Percentiles rank a stretch among this genome's conserved stretches.
phyloP scores from a whole-genome alignment of 2,797 vertebrate genomes.

The Sebastes matsubarae region DNA sequence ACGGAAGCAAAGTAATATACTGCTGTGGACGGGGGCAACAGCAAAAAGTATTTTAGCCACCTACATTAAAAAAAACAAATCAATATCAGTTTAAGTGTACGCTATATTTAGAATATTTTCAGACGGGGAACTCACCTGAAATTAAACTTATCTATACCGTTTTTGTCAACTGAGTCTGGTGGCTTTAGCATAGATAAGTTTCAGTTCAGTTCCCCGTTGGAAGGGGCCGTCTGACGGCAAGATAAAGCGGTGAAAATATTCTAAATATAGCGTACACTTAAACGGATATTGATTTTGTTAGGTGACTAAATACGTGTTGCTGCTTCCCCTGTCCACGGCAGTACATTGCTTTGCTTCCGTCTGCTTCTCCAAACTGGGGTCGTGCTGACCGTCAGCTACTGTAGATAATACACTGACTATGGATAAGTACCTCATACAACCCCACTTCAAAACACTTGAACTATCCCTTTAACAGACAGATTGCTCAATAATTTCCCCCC shows the following conservation, averaged over 20 bases:
- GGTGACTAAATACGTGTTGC: neutral
- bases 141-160: neutral
- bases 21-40: neutral
- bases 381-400: neutral
- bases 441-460: neutral
- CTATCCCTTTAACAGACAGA: constrained; percentile 32
- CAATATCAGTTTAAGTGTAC: neutral
- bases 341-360: neutral
- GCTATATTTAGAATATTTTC: neutral
- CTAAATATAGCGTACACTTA: neutral
- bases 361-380: neutral
- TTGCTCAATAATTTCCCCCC: constrained; percentile 17
- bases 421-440: too few species aligned
- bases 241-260: neutral
- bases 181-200: neutral
- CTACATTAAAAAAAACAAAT: neutral
- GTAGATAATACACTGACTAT: too few species aligned
- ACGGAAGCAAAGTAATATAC: neutral
- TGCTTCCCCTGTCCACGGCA: neutral
- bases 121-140: neutral
- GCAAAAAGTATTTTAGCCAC: neutral
- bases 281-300: neutral
- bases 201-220: neutral
- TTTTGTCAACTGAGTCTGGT: neutral
- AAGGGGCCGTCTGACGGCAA: neutral